These are phyloP conservation scores for Acromyrmex heyeri DNA, from an alignment of 1,140 invertebrate species.

Conservation along the genomic window DNA sequence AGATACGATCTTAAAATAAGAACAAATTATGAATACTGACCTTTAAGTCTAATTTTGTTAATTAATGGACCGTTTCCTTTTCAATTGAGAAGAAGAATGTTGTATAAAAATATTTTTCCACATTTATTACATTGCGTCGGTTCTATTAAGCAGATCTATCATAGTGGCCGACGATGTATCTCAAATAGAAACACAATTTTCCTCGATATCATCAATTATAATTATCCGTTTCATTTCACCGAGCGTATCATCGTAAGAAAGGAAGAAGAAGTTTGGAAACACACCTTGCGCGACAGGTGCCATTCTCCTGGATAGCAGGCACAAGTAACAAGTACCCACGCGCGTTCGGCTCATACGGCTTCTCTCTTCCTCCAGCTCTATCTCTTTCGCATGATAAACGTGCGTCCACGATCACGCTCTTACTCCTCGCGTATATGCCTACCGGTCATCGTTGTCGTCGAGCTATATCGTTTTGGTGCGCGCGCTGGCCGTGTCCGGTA, in stretches of 20 bases:
- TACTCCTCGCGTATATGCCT: conserved; percentile 18
- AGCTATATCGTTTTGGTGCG: conserved; percentile 50
- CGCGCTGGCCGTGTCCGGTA: conserved; percentile 65
- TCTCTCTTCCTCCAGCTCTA: conserved; percentile 30
- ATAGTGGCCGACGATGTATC: neutral
- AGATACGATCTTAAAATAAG: too few relatives aligned
- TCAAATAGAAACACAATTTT: conserved; percentile 2
- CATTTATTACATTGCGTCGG: neutral
- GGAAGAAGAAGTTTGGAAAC: conserved; percentile 60
- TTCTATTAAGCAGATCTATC: neutral
- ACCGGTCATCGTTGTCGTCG: conserved; percentile 13
- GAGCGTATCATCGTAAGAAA: conserved; percentile 42
- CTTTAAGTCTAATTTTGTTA: neutral
- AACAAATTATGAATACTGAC: too few relatives aligned
- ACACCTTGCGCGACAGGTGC: conserved; percentile 77
- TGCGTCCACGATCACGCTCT: conserved; percentile 25
- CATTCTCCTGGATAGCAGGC: conserved; percentile 38
- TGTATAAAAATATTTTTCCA: neutral
- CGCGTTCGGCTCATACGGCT: conserved; percentile 25
- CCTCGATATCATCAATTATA: conserved; percentile 21
- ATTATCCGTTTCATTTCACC: conserved; percentile 36
- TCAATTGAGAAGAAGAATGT: neutral
- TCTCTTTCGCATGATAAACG: conserved; percentile 53
- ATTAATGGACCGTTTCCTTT: neutral
- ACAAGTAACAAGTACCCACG: conserved; percentile 59